Base-by-base conservation (phyloP, 2,888 invertebrate genomes). In the Cantharis flavilabris region DNA sequence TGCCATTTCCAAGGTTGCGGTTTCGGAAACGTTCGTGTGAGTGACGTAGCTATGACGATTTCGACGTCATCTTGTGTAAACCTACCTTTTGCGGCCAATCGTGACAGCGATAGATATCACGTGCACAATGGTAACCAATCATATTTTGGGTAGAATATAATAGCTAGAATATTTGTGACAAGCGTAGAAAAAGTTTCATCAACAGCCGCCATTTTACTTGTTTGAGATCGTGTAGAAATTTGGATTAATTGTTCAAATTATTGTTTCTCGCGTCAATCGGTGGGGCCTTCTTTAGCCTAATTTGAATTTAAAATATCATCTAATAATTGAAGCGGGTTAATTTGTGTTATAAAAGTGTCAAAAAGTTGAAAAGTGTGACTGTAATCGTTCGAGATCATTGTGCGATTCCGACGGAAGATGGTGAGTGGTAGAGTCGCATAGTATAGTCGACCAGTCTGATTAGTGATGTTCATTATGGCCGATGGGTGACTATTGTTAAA, bases 181-280 rank as follows among this genome's bases (percentile, higher is more conserved):
- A 95, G 95, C 95, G 94, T 95, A 95, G 94, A 94, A 95, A 95
- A 96, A 95, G 93, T 95, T 94, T 94, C 94, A 95, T 95, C 95
- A 95, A 94, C 94, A 95, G 95, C 95, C 95, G 96, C 96, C 96
- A 96, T 96, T 94, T 96, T 96, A 94, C 93, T 93, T 93, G 92
- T 92, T 91, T 91, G 91, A 91, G 92, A 92, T 92, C 92, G 91
- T 91, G 92, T 92, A 91, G 92, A 92, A 92, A 92, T 93, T 92
- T 91, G 91, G 91, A 92, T 91, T 92, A 92, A 92, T 92, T 91
- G 91, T 90, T 91, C 90, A 91, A 92, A 92, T 91, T 92, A 91
- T 91, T 90, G 91, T 91, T 84, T 86, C 85, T 83, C 84, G 85
- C 86, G 87, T 86, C 84, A 84, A 86, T 86, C 85, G 86, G 86